Percentiles rank a stretch among this genome's conserved stretches.
phyloP scores from a whole-genome alignment of 2,888 invertebrate species.

The Osmoderma eremita region DNA sequence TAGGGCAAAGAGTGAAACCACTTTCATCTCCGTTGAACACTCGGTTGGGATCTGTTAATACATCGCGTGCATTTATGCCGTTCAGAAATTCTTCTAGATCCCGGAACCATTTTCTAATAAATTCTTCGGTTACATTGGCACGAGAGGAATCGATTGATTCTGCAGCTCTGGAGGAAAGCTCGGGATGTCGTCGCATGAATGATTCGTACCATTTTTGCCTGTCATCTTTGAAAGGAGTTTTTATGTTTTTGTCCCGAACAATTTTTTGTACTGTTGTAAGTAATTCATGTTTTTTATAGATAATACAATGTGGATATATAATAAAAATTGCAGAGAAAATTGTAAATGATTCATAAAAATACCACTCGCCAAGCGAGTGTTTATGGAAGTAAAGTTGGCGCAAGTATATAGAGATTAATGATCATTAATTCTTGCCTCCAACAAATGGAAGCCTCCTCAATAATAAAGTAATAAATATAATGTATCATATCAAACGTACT shows the following conservation, averaged over 20 bases:
- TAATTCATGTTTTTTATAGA: constrained; percentile 40
- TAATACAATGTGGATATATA: too few species aligned
- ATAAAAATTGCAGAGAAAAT: too few species aligned
- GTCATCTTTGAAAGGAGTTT: constrained; percentile 26
- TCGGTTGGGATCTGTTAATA: constrained; percentile 48
- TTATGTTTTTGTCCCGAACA: constrained; percentile 16
- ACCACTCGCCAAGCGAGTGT: too few species aligned
- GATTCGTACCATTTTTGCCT: constrained; percentile 49
- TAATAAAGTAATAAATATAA: too few species aligned
- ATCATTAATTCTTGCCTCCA: too few species aligned
- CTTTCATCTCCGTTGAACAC: constrained; percentile 51
- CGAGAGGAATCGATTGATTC: constrained; percentile 46
- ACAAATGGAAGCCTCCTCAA: too few species aligned
- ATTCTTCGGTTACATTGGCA: constrained; percentile 50
- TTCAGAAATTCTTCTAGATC: constrained; percentile 49
- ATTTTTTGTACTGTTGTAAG: constrained; percentile 24
- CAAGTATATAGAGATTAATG: too few species aligned
- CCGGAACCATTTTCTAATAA: constrained; percentile 52
- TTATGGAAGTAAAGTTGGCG: too few species aligned
- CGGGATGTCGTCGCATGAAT: too few species aligned
- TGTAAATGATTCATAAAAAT: too few species aligned
- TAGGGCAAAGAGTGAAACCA: constrained; percentile 51
- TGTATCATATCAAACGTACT: too few species aligned
- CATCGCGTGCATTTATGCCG: constrained; percentile 41
- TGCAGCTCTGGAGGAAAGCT: too few species aligned